Evolutionary conservation across 2,797 vertebrate species (phyloP).

Genomic region (Sus cebifrons): DNA sequence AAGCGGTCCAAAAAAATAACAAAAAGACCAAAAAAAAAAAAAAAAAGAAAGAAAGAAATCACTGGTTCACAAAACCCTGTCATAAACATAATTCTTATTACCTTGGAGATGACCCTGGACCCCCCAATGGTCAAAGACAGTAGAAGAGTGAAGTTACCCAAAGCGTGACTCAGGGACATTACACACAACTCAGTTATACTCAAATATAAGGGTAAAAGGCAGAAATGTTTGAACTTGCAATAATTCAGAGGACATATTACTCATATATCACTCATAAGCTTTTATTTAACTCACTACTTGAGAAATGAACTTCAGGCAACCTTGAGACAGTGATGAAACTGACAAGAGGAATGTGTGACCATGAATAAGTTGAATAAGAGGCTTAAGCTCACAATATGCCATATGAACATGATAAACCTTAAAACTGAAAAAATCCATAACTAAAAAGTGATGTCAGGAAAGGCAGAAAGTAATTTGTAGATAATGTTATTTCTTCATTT

Average conservation of each 20-base stretch:
- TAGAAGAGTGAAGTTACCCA: neutral
- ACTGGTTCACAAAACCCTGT: neutral
- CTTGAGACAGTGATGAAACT: neutral
- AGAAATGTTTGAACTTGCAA: neutral
- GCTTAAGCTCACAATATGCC: neutral
- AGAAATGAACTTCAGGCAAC: neutral
- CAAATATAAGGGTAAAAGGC: neutral
- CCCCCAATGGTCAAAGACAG: neutral
- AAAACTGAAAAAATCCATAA: neutral
- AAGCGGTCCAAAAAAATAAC: no score
- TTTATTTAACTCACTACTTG: neutral
- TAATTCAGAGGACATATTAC: neutral
- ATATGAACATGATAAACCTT: neutral
- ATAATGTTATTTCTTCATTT: neutral
- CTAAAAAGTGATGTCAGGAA: neutral
- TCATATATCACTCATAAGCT: neutral
- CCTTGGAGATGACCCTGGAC: neutral
- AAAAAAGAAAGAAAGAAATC: neutral
- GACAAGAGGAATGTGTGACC: neutral
- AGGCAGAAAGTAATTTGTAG: neutral
- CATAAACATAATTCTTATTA: neutral
- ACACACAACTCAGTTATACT: neutral
- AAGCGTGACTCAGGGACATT: neutral
- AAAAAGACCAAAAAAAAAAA: no score
- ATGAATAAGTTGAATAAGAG: neutral